Evolutionary conservation across 2,888 invertebrate species (phyloP), one percentile per base, ranked within the genome.

Genomic region (Agapetus fuscipes): DNA sequence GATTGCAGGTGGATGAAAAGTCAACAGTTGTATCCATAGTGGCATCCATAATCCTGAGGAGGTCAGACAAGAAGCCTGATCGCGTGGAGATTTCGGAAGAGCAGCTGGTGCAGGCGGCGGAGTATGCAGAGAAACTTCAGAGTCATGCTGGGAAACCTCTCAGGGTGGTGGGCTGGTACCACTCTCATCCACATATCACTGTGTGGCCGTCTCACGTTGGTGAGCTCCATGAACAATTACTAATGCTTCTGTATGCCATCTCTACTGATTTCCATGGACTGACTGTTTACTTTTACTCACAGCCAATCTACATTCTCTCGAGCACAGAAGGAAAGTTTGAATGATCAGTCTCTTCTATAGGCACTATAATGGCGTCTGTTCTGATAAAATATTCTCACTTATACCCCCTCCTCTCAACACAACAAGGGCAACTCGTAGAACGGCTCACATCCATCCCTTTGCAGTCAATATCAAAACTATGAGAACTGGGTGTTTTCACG

Each of bases 171-270:
- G 89, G 89, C 20, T 89, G 89, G 89, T 89, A 89, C 54, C 89
- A 89, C 60, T 89, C 88, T 10, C 88, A 89, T 62, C 88, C 89
- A 16, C 87, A 88, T 54, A 88, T 89, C 32, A 89, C 88, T 30
- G 87, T 88, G 6, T 83, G 81, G 78, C 89, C 89, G 4, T 88
- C 86, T 46, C 84, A 84, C 64, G 83, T 89, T 54, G 87, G 86
- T 83, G 60, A 64, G 74, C 58, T 34, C 17, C 12, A 30, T 39
- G 11, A 14, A 41, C 24, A 30, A 20, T 14, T 28, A 37, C 7
- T 25, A 40, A 39, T 32, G 20, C 3, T 4, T 33, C 3, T 7
- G 3, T 15, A n/a, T 25, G 12, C 2, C 2, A 10, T 31, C 6
- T 17, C 10, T n/a, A n/a, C n/a, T n/a, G n/a, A n/a, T n/a, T 7